Evolutionary conservation across 2,113 vertebrate genomes (phyloP).

Genomic region (Romanogobio albipinnatus): DNA sequence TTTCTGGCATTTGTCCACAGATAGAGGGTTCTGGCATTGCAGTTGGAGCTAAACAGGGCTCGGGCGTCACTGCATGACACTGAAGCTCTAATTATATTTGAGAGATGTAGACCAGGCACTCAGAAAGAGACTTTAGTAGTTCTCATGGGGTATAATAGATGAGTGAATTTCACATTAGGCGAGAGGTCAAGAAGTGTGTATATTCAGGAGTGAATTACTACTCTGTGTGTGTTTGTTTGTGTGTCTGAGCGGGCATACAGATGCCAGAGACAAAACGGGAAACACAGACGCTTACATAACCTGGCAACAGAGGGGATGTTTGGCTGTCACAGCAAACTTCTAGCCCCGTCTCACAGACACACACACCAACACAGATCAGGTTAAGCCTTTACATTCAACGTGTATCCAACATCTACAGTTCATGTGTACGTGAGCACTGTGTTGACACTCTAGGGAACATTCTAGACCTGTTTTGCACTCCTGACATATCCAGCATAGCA

Average conservation of each 20-base stretch:
- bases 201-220: background rate
- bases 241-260: slow-evolving; percentile 9
- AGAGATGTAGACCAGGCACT: slow-evolving; percentile 3
- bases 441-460: slow-evolving; percentile 21
- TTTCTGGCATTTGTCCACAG: background rate
- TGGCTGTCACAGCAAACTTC: slow-evolving; percentile 67
- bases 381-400: slow-evolving; percentile 14
- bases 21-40: background rate
- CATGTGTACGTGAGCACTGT: background rate
- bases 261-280: slow-evolving; percentile 57
- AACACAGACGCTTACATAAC: slow-evolving; percentile 69
- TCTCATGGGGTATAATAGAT: background rate
- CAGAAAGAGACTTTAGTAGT: background rate
- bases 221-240: background rate
- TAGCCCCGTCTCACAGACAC: slow-evolving; percentile 33
- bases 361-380: slow-evolving; percentile 1
- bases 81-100: background rate
- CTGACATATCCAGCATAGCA: slow-evolving; percentile 24
- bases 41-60: background rate
- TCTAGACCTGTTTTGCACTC: background rate
- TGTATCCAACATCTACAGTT: background rate
- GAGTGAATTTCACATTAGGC: background rate
- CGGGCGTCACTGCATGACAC: background rate
- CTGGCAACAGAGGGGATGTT: slow-evolving; percentile 58
- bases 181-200: background rate